Conservation (phyloP, 2,888 invertebrate species). For the Athrips mouffetella region DNA sequence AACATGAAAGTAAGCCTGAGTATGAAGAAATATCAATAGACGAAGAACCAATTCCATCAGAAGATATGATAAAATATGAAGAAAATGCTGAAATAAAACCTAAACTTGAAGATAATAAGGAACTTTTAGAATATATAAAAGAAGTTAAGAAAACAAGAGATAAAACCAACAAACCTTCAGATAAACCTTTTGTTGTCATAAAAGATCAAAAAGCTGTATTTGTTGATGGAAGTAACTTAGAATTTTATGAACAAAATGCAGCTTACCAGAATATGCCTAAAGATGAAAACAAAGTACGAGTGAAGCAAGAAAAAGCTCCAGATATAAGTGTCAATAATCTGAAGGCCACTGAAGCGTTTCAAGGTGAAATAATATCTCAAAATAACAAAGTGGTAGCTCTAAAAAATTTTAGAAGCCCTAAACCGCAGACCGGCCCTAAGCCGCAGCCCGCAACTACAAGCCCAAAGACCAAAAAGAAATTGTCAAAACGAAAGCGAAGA, state of each 20-base stretch:
- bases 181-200: background rate
- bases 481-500: too few relatives aligned
- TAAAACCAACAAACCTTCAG: background rate
- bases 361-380: background rate
- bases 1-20: too few relatives aligned
- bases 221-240: background rate
- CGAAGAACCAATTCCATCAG: background rate
- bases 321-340: too few relatives aligned
- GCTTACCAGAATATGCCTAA: background rate
- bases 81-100: background rate
- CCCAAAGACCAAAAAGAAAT: background rate
- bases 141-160: background rate
- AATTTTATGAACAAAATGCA: background rate
- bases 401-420: background rate
- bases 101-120: background rate
- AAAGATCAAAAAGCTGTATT: background rate
- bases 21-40: too few relatives aligned
- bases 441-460: background rate
- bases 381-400: background rate
- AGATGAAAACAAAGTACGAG: too few relatives aligned
- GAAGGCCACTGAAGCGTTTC: too few relatives aligned
- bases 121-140: constrained; percentile 16
- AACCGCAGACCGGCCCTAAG: background rate
- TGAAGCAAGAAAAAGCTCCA: too few relatives aligned
- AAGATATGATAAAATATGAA: background rate